Conservation (phyloP, 1,140 invertebrate genomes). For the Heliothis virescens region DNA sequence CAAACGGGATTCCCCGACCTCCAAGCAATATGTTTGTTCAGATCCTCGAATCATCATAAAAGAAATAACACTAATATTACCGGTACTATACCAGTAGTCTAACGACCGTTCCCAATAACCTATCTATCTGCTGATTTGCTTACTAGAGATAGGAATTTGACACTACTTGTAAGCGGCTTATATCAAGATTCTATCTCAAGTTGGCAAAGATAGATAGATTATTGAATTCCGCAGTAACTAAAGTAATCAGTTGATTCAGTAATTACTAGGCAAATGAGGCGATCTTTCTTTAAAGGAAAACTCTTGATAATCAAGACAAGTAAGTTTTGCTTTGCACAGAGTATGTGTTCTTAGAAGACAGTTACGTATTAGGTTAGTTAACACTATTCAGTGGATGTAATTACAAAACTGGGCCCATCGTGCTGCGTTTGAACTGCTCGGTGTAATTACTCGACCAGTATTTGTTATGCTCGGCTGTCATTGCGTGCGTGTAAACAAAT, state of each 20-base stretch:
- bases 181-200: too few species aligned
- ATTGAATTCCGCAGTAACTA: too few species aligned
- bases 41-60: background rate
- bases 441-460: background rate
- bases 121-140: too few species aligned
- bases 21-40: too few species aligned
- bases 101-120: too few species aligned
- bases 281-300: slow-evolving; percentile 41
- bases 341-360: slow-evolving; percentile 43
- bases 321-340: slow-evolving; percentile 39
- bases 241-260: slow-evolving; percentile 19
- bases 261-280: slow-evolving; percentile 26
- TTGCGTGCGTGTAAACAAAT: background rate
- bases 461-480: background rate
- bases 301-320: slow-evolving; percentile 35
- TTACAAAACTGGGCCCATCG: slow-evolving; percentile 51
- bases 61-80: background rate
- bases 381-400: slow-evolving; percentile 46
- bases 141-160: too few species aligned
- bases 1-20: too few species aligned
- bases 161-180: too few species aligned
- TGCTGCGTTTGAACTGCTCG: slow-evolving; percentile 43
- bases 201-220: too few species aligned
- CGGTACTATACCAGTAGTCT: slow-evolving; percentile 7
- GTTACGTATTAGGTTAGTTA: slow-evolving; percentile 42